Evolutionary conservation across 2,888 invertebrate genomes (phyloP), one percentile per base, ranked within the genome.

Genomic region (Belgica antarctica): DNA sequence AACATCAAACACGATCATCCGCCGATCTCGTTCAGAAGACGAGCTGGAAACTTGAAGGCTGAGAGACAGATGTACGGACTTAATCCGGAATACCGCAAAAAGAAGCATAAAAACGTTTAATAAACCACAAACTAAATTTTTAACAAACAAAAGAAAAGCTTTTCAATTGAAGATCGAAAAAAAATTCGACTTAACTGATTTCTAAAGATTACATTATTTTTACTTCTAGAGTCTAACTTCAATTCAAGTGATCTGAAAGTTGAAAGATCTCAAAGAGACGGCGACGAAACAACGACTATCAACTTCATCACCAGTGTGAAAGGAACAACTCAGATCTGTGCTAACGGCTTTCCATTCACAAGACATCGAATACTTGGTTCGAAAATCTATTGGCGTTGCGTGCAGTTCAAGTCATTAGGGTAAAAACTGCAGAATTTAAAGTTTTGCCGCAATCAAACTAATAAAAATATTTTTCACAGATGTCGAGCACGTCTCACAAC

Each of bases 371-470:
- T 76, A 5, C 71, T 76, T 52, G 75, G 74, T 22, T 74, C 75
- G n/a, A 77, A 77, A 24, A 76, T 76, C 66, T 78, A 78, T 72
- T 78, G 78, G 78, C 74, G 77, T 65, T 78, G 78, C 73, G 77
- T 77, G 10, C 77, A 78, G 72, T 77, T 76, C 73, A 74, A 75
- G 12, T 75, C 77, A 0, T 73, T 77, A 15, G 75, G 75, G 77
- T 78, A 72, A 72, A n/a, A n/a, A 74, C 27, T 17, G 15, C 3
- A 24, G 2, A 24, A 15, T 61, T 52, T 22, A 31, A 31, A n/a
- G 12, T 41, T 10, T 41, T 41, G 10, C 12, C 4, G 41, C 12
- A 10, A 41, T 10, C 41, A n/a, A 41, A 34, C 34, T 8, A 34
- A 12, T 34, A 8, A 46, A 46, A 46, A n/a, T n/a, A 46, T 46